Evolutionary conservation across 2,888 invertebrate genomes (phyloP), one percentile per base, ranked within the genome.

Genomic region (Diarsia dahlii): DNA sequence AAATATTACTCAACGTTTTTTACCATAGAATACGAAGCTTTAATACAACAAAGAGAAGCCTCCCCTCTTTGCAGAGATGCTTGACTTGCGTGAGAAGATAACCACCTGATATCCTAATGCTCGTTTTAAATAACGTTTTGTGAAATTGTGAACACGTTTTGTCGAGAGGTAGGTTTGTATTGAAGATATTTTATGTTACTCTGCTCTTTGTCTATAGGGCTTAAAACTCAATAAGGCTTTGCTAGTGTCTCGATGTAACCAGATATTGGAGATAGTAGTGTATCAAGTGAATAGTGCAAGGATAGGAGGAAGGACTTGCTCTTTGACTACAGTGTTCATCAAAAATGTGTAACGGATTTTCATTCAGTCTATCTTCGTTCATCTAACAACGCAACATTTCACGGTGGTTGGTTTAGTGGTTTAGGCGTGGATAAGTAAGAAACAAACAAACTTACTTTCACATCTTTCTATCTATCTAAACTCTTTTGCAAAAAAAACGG

Each of bases 61-160:
- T 46, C 66, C 68, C 69, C 56, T 34, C 60, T 50, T 67, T 66
- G 58, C 71, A 48, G 62, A 23, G 78, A 78, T 73, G 85, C 79
- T 78, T 85, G 83, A 83, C 82, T 83, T 78, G 71, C 82, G 82
- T 83, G 82, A 50, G 82, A 83, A 83, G 78, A 85, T 85, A 73
- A 60, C 62, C 82, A 82, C 65, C 78, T 83, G 85, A 80, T 76
- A 84, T 68, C 71, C 23, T 76, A 86, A 83, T 83, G 64, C 56
- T 58, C 80, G 60, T 73, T 74, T 83, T 70, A 85, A 78, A 79
- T 76, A 86, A 73, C 75, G 75, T 76, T 84, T 86, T 82, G 71
- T 71, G 50, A 71, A 84, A 86, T 78, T 73, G 68, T 65, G 58
- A 71, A 79, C 67, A 86, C 68, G 62, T 75, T 75, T 83, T 71